Evolutionary conservation across 1,140 invertebrate genomes (phyloP).

Genomic region (Bombus polaris): DNA sequence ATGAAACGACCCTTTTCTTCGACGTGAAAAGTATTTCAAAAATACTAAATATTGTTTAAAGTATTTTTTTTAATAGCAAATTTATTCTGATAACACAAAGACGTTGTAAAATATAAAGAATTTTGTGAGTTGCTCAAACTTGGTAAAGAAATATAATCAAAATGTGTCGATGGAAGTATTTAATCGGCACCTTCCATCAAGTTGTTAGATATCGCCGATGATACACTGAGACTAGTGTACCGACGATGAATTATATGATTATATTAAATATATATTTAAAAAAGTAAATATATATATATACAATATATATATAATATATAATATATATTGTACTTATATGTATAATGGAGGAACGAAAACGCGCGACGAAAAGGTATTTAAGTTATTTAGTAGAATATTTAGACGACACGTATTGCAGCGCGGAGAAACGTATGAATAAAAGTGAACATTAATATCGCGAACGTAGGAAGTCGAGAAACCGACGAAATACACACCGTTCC

Average conservation of each 20-base stretch:
- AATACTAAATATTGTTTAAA: neutral
- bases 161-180: constrained; percentile 44
- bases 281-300: constrained; percentile 49
- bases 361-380: constrained; percentile 59
- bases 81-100: neutral
- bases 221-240: constrained; percentile 68
- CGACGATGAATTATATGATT: constrained; percentile 71
- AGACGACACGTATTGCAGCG: constrained; percentile 63
- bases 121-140: constrained; percentile 9
- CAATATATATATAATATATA: constrained; percentile 48
- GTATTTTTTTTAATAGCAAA: constrained; percentile 27
- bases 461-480: constrained; percentile 62
- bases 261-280: constrained; percentile 61
- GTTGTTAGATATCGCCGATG: constrained; percentile 60
- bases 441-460: constrained; percentile 55
- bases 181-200: constrained; percentile 60
- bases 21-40: neutral
- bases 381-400: constrained; percentile 78
- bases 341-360: constrained; percentile 56
- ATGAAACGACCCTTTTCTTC: neutral
- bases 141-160: constrained; percentile 40
- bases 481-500: constrained; percentile 38
- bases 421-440: constrained; percentile 63
- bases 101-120: neutral
- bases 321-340: constrained; percentile 58